These are phyloP conservation scores for Cyrtorhinus lividipennis DNA, from an alignment of 1,140 invertebrate species.

Conservation along the genomic window DNA sequence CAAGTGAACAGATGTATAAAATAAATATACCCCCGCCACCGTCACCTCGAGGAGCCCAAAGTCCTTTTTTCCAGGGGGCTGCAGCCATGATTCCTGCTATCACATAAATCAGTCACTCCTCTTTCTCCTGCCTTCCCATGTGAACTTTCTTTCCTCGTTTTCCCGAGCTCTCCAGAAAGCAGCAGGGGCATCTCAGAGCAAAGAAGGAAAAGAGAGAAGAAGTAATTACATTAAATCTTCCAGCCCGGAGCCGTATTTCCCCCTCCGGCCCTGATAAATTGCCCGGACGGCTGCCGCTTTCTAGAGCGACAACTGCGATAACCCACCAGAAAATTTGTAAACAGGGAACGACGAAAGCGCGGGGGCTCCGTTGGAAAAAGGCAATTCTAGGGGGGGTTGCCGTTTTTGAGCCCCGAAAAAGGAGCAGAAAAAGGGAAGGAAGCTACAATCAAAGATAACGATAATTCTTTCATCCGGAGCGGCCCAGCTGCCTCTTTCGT, in stretches of 20 bases:
- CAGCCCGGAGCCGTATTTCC: neutral
- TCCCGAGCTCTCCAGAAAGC: slow-evolving; percentile 12
- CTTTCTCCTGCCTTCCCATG: slow-evolving; percentile 8
- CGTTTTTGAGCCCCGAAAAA: neutral
- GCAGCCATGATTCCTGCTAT: slow-evolving; percentile 17
- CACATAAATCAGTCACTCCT: slow-evolving; percentile 23
- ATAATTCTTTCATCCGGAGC: slow-evolving; percentile 15
- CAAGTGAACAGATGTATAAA: slow-evolving; percentile 26
- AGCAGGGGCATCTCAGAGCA: neutral
- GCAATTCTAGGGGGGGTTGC: slow-evolving; percentile 2
- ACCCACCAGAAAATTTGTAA: slow-evolving; percentile 12
- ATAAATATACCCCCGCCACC: slow-evolving; percentile 24
- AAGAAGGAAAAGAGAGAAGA: slow-evolving; percentile 6
- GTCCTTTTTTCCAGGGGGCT: slow-evolving; percentile 3
- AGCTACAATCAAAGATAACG: slow-evolving; percentile 14
- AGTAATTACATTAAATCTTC: slow-evolving; percentile 21
- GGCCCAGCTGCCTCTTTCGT: neutral
- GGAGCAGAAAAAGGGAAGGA: neutral
- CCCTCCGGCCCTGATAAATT: slow-evolving; percentile 2
- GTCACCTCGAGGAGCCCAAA: slow-evolving; percentile 17
- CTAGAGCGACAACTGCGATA: slow-evolving; percentile 14
- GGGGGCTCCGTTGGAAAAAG: neutral
- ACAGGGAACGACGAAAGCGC: neutral
- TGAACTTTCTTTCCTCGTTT: slow-evolving; percentile 19
- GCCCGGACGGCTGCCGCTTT: neutral